Base-by-base conservation (phyloP, 2,797 vertebrate genomes). In the Atherinosoma microstoma region DNA sequence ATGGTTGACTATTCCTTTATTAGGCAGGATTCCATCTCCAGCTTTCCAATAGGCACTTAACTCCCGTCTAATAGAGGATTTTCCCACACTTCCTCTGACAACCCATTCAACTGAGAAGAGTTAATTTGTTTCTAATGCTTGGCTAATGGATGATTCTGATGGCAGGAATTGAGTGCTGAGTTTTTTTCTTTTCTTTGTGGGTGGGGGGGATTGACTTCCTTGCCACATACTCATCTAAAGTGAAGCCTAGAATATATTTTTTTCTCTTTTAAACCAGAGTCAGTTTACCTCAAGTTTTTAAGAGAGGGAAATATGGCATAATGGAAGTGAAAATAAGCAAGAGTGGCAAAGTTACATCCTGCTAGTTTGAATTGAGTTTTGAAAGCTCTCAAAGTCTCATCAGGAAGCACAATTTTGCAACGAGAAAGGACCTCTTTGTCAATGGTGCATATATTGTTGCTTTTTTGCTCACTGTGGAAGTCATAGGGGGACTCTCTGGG, bases 71-170 rank as follows among this genome's bases (percentile, higher is more conserved):
- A 94, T 94, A 91, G 93, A 91, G 91, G 93, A 91, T 92, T 94
- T 94, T 93, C 94, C 92, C 92, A 93, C 93, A 94, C 92, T 92
- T 93, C 91, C 91, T 89, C 88, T 90, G 90, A 91, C 89, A 91
- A 94, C 90, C 84, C 86, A 91, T 91, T 94, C 91, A 91, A 83
- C 89, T 93, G 91, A 89, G 90, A 90, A 92, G 90, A 94, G 92
- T 92, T 94, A 92, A 94, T 94, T 94, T 94, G 93, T 92, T 93
- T 93, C 92, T 92, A 90, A 93, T 92, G 93, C 93, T 93, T 94
- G 92, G 87, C 87, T 94, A 94, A 94, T 94, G 85, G 92, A 92
- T 91, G 90, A 90, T 91, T 86, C 89, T 85, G 87, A 87, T 90
- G 87, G 87, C 86, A 86, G 84, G 87, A 91, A 93, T 91, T 82